Conservation (phyloP, 2,888 invertebrate genomes). For the Synanthedon myopaeformis region DNA sequence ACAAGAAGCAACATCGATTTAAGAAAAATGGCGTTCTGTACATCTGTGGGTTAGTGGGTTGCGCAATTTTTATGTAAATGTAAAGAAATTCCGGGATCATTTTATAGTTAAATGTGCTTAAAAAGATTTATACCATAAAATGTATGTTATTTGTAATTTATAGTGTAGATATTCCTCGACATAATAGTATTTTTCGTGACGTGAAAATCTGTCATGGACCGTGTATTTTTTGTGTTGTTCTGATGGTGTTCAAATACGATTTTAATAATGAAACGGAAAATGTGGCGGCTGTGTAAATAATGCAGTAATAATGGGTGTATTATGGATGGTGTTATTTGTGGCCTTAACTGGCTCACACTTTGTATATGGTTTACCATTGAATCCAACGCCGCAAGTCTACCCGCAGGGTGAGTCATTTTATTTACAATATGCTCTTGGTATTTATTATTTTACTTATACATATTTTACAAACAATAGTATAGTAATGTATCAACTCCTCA, state of each 20-base stretch:
- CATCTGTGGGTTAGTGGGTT: conserved; percentile 69
- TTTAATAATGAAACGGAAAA: conserved; percentile 66
- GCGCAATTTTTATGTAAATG: conserved; percentile 69
- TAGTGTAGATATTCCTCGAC: conserved; percentile 31
- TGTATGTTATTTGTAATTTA: conserved; percentile 33
- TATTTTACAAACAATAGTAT: too few relatives aligned
- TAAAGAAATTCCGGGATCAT: conserved; percentile 46
- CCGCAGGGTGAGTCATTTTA: conserved; percentile 50
- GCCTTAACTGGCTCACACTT: conserved; percentile 54
- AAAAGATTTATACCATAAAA: conserved; percentile 31
- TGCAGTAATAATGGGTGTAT: conserved; percentile 58
- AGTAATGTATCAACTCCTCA: too few relatives aligned
- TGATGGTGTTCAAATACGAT: conserved; percentile 59
- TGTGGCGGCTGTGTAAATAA: conserved; percentile 60
- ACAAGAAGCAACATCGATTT: conserved; percentile 29
- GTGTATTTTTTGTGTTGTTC: conserved; percentile 66
- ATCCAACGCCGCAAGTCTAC: conserved; percentile 59
- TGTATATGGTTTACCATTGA: conserved; percentile 54
- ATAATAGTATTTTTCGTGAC: conserved; percentile 30
- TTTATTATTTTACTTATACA: too few relatives aligned
- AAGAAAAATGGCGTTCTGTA: conserved; percentile 63
- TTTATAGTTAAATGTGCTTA: conserved; percentile 36
- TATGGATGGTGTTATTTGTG: conserved; percentile 64
- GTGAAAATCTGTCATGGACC: conserved; percentile 59
- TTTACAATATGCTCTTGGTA: neutral